phyloP scores from a whole-genome alignment of 1,140 invertebrate genomes.

The Teleopsis dalmanni region DNA sequence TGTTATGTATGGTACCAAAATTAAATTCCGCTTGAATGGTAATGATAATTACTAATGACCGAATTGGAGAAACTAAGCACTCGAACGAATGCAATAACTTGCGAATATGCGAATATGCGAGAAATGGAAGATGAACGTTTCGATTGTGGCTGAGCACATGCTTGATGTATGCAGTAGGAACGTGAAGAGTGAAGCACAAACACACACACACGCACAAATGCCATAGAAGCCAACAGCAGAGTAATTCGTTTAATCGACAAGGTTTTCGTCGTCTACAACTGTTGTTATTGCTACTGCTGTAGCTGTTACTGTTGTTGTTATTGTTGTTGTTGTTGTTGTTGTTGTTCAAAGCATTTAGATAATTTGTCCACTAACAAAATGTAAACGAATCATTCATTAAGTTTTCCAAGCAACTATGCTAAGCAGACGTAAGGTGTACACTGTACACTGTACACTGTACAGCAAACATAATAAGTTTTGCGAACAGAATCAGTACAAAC shows the following conservation, averaged over 20 bases:
- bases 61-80: background rate
- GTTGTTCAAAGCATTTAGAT: conserved; percentile 4
- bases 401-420: too few species aligned
- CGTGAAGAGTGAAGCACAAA: background rate
- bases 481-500: too few species aligned
- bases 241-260: too few species aligned
- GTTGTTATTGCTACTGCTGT: too few species aligned
- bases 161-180: background rate
- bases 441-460: too few species aligned
- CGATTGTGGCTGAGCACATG: background rate
- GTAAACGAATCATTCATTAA: too few species aligned
- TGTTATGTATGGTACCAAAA: conserved; percentile 1
- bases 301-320: background rate
- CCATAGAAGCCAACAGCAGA: background rate
- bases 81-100: background rate
- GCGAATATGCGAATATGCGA: background rate
- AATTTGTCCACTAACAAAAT: conserved; percentile 10
- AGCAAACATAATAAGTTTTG: background rate
- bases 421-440: too few species aligned
- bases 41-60: conserved; percentile 16
- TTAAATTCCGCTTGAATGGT: conserved; percentile 11
- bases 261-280: too few species aligned
- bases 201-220: background rate
- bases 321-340: background rate
- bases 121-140: background rate